Evolutionary conservation across 2,888 invertebrate genomes (phyloP).

Genomic region (Polydesmus complanatus): DNA sequence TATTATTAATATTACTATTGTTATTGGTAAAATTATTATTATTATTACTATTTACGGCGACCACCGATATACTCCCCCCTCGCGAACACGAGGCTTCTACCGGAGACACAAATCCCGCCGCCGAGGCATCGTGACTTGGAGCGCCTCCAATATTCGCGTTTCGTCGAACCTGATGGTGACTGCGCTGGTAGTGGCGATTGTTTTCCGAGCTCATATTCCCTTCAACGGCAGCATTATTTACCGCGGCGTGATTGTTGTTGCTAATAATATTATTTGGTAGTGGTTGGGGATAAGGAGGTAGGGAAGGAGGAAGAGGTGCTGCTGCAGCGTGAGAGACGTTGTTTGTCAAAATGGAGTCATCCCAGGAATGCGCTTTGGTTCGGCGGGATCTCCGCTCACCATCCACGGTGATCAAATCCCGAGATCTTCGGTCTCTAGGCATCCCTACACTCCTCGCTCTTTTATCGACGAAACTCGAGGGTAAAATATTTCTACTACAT

Average conservation of each 20-base stretch:
- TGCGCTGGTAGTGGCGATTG: not conserved
- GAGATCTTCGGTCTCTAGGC: not conserved
- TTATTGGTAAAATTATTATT: slow-evolving; percentile 19
- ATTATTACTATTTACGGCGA: slow-evolving; percentile 20
- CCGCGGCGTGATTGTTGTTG: too few species aligned
- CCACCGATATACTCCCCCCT: not conserved
- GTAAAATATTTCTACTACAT: too few species aligned
- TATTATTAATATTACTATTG: slow-evolving; percentile 10
- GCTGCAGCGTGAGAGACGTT: too few species aligned
- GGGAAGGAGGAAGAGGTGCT: not conserved
- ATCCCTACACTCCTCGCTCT: too few species aligned
- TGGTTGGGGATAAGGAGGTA: not conserved
- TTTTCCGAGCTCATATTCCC: not conserved
- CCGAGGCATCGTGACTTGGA: not conserved
- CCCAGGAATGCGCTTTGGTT: not conserved
- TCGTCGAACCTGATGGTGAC: not conserved
- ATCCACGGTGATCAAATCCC: not conserved
- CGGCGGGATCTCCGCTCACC: not conserved
- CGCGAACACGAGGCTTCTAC: not conserved
- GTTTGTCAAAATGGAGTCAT: not conserved
- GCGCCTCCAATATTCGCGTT: not conserved
- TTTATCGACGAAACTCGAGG: too few species aligned
- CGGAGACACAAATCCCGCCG: not conserved
- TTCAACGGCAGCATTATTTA: not conserved
- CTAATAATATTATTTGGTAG: not conserved